Conservation (phyloP, 2,113 vertebrate species). For the Zapus hudsonius region DNA sequence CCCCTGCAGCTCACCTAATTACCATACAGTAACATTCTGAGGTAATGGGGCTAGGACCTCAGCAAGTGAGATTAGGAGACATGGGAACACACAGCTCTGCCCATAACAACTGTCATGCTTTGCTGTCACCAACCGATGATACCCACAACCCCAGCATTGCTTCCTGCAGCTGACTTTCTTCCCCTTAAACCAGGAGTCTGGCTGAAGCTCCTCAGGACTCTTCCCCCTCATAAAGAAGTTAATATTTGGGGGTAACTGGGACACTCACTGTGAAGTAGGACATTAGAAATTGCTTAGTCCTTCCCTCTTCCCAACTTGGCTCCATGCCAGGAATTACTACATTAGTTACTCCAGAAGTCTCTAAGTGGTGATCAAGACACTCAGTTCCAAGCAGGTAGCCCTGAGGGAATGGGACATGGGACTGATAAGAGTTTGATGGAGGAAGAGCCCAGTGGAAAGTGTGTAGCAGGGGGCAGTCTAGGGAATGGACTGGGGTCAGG, state of each 20-base stretch:
- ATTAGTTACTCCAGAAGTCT: neutral
- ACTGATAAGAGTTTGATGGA: neutral
- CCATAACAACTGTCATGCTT: neutral
- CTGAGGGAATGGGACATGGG: constrained; percentile 6
- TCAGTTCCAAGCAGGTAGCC: neutral
- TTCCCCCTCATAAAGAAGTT: neutral
- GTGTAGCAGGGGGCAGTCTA: neutral
- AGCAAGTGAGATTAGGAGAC: neutral
- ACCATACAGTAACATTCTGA: neutral
- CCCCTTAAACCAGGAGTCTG: neutral
- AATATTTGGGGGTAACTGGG: neutral
- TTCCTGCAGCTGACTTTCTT: neutral
- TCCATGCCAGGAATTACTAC: constrained; percentile 1
- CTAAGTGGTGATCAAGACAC: neutral
- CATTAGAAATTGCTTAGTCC: neutral
- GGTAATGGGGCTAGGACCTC: neutral
- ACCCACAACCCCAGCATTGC: neutral
- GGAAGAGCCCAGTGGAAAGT: neutral
- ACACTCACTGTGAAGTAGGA: neutral
- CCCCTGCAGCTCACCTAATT: too few species aligned
- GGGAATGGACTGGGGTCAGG: neutral
- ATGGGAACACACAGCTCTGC: neutral
- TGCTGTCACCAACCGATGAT: neutral
- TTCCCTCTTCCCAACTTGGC: neutral
- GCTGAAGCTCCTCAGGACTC: neutral